Evolutionary conservation across 2,113 vertebrate genomes (phyloP).

Genomic region (pig (Sus scrofa)): T2T-Sscrofa CM000812.6:254914001-254914500

Average conservation of each 20-base stretch:
- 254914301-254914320: not conserved
- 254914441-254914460: not conserved
- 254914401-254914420: not conserved
- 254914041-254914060: conserved; percentile 19
- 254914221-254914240: not conserved
- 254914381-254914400: not conserved
- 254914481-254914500: not conserved
- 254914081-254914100: not conserved
- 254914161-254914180: not conserved
- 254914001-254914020: not conserved
- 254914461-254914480: not conserved
- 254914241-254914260: not conserved
- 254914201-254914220: not conserved
- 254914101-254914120: not conserved
- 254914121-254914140: not conserved
- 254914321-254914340: not conserved
- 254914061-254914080: not conserved
- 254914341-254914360: not conserved
- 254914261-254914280: not conserved
- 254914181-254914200: not conserved
- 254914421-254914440: not conserved
- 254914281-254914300: not conserved
- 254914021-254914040: conserved; percentile 26
- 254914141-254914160: not conserved
- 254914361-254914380: not conserved